Base-by-base conservation (phyloP, 2,113 vertebrate genomes). In the Tonatia bakeri region DNA sequence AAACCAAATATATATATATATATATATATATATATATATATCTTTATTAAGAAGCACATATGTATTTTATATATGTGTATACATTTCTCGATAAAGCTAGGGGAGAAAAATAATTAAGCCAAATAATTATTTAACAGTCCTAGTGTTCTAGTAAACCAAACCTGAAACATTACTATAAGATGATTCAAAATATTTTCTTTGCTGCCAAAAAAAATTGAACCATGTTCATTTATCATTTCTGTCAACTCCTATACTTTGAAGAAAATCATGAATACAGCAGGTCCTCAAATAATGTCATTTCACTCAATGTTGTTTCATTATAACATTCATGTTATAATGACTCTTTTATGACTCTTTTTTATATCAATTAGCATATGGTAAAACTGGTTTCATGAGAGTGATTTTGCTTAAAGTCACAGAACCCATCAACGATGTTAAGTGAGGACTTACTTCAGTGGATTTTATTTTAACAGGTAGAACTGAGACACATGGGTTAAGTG, bases 121-220 rank as follows among this genome's bases (percentile, higher is more conserved):
- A 59, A 26, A 26, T 11, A n/a, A n/a, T n/a, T n/a, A n/a, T n/a
- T n/a, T 43, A 59, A 59, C 24, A 59, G 56, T 26, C 56, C 56
- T 11, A 70, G 80, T 40, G 12, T 24, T 79, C n/a, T 47, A 84
- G 59, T n/a, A 45, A 92, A 19, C 17, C 38, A 45, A 83, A 91
- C 22, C 38, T 77, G 38, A 88, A 81, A 90, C 67, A 38, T 56
- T 38, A 31, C 61, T 31, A 47, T 73, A 87, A 8, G 33, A 47
- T n/a, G 83, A 95, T 64, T 50, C 40, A 38, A 85, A 77, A 75
- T 45, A 59, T 7, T 87, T 90, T 84, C 64, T 97, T 94, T 50
- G 52, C 33, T 80, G 33, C 28, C 31, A 69, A 91, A 54, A 91
- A 75, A 83, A 38, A 84, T 5, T 61, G 33, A 52, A 24, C 61